Conservation (phyloP, 1,140 invertebrate genomes). For the Drosophila dunni region DNA sequence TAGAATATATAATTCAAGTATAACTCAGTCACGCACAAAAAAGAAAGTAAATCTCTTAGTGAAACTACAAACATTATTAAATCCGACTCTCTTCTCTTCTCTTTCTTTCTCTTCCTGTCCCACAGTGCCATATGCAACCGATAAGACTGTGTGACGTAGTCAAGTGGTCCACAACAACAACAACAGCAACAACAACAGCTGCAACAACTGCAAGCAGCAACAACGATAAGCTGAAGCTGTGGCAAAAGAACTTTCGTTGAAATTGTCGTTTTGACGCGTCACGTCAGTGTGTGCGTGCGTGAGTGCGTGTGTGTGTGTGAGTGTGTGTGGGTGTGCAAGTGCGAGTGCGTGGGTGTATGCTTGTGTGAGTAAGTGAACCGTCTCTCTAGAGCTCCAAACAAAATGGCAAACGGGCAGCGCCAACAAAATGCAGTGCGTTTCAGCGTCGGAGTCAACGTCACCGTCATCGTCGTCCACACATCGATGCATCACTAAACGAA, state of each 20-base stretch:
- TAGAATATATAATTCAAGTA: too few relatives aligned
- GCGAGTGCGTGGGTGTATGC: constrained; percentile 4
- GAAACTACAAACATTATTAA: too few relatives aligned
- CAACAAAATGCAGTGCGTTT: constrained; percentile 42
- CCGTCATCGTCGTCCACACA: neutral
- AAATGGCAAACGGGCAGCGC: constrained; percentile 59
- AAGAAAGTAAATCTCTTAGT: too few relatives aligned
- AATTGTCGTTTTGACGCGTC: constrained; percentile 1
- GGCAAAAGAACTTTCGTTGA: neutral
- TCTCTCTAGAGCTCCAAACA: constrained; percentile 26
- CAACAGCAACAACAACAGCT: constrained; percentile 4
- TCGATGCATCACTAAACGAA: constrained; percentile 35
- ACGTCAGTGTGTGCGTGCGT: constrained; percentile 36
- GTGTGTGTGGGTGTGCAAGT: constrained; percentile 26
- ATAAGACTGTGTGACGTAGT: constrained; percentile 75
- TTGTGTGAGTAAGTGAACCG: constrained; percentile 20
- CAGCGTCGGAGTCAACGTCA: constrained; percentile 27
- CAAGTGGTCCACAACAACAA: constrained; percentile 60
- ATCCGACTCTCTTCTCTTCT: neutral
- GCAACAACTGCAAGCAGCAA: neutral
- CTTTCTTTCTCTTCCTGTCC: constrained; percentile 7
- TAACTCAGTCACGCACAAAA: too few relatives aligned
- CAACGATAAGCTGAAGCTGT: constrained; percentile 8
- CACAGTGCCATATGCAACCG: constrained; percentile 80
- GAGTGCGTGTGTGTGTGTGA: constrained; percentile 26